These are phyloP conservation scores for Candidula unifasciata DNA, from an alignment of 2,888 invertebrate genomes.

Conservation along the genomic window DNA sequence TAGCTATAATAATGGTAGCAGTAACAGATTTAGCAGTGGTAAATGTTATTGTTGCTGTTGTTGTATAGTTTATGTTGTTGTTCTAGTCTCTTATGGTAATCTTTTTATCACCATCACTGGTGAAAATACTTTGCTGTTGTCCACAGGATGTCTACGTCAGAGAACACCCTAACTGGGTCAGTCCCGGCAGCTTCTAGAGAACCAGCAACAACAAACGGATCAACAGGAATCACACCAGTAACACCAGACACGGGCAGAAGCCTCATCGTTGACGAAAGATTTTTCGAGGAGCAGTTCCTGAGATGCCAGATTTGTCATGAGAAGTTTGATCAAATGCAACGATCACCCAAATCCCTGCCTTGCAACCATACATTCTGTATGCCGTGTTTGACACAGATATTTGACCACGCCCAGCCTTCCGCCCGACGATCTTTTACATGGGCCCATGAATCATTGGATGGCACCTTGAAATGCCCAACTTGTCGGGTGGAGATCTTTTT, in stretches of 20 bases:
- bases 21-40: too few species aligned
- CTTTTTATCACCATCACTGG: not conserved
- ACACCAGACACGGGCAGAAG: constrained; percentile 59
- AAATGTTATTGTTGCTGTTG: too few species aligned
- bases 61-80: too few species aligned
- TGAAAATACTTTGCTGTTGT: not conserved
- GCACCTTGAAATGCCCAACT: constrained; percentile 72
- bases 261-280: constrained; percentile 69
- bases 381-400: constrained; percentile 70
- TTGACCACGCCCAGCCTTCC: constrained; percentile 68
- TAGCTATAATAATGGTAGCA: too few species aligned
- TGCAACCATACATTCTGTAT: constrained; percentile 74
- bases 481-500: constrained; percentile 72
- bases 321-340: constrained; percentile 63
- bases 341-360: constrained; percentile 70
- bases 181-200: not conserved
- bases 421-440: constrained; percentile 57
- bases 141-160: constrained; percentile 36
- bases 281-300: constrained; percentile 73
- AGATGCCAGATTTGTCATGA: constrained; percentile 71
- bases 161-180: not conserved
- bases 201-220: not conserved
- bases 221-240: not conserved
- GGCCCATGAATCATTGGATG: constrained; percentile 66
- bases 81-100: too few species aligned